A percentile compares a stretch with the other conserved stretches of the same genome.
These are phyloP conservation scores for Thalassoma bifasciatum DNA, from an alignment of 2,113 vertebrate genomes.

Conservation along the genomic window DNA sequence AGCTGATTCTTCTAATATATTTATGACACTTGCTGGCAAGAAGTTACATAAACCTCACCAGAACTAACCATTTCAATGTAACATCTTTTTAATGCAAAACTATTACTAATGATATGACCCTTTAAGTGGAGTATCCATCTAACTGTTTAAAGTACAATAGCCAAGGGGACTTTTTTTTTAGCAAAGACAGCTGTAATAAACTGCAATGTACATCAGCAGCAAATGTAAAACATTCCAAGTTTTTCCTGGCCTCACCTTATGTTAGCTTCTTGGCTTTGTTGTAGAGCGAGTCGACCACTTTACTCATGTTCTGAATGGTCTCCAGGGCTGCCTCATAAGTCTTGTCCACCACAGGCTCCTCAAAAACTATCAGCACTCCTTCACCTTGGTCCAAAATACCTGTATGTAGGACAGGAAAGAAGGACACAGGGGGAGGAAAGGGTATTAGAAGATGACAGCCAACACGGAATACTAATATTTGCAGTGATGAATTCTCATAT, in stretches of 20 bases:
- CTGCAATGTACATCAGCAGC: too few relatives aligned
- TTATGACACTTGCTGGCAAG: too few relatives aligned
- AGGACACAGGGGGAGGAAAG: background rate
- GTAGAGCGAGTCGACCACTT: constrained; percentile 99
- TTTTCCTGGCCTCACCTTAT: constrained; percentile 86
- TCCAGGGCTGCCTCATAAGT: constrained; percentile 94
- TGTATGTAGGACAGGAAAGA: constrained; percentile 47
- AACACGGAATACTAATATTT: background rate
- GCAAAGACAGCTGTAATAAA: too few relatives aligned
- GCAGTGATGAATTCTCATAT: background rate
- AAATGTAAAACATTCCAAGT: background rate
- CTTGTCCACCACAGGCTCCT: constrained; percentile 95
- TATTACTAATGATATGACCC: too few relatives aligned
- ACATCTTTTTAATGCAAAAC: too few relatives aligned
- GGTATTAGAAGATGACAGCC: too few relatives aligned
- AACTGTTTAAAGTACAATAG: too few relatives aligned
- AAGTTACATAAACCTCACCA: too few relatives aligned
- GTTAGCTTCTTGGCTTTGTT: constrained; percentile 99
- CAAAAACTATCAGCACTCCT: constrained; percentile 95
- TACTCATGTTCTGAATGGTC: constrained; percentile 98
- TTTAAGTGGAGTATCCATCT: too few relatives aligned
- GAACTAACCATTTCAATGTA: too few relatives aligned
- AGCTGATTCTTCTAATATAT: background rate
- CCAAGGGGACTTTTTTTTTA: too few relatives aligned
- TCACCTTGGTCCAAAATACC: constrained; percentile 97